These are phyloP conservation scores for Cercopithecus petaurista DNA, from an alignment of 2,797 vertebrate species.

Conservation along the genomic window DNA sequence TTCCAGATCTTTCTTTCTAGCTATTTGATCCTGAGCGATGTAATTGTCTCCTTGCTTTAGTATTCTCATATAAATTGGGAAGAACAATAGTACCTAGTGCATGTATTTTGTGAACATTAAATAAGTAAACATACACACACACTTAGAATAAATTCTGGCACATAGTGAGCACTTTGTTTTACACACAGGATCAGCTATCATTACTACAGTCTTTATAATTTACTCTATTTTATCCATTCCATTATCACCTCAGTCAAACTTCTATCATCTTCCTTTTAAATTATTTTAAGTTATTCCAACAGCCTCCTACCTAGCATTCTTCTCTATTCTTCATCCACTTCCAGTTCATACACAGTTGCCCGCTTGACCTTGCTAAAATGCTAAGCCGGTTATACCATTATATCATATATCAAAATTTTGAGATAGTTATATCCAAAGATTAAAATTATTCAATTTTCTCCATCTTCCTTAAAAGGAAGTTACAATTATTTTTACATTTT, in stretches of 20 bases:
- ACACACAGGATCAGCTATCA: background rate
- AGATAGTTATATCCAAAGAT: background rate
- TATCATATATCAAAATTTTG: background rate
- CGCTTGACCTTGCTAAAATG: background rate
- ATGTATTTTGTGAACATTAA: background rate
- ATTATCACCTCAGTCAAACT: background rate
- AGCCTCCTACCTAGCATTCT: background rate
- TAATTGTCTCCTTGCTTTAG: background rate
- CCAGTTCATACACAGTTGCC: background rate
- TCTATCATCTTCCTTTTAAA: background rate
- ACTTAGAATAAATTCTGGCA: background rate
- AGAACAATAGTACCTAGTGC: background rate
- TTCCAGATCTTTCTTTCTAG: background rate
- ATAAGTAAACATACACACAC: background rate
- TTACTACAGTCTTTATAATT: background rate
- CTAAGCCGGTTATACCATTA: background rate
- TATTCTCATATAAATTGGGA: background rate
- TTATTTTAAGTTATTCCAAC: too few relatives aligned
- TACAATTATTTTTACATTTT: background rate
- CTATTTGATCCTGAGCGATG: background rate
- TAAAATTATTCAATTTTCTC: background rate
- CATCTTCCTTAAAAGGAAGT: background rate
- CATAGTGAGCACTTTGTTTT: background rate
- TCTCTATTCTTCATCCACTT: background rate
- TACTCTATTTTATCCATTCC: background rate